Evolutionary conservation across 2,888 invertebrate species (phyloP).

Genomic region (Leucania comma): DNA sequence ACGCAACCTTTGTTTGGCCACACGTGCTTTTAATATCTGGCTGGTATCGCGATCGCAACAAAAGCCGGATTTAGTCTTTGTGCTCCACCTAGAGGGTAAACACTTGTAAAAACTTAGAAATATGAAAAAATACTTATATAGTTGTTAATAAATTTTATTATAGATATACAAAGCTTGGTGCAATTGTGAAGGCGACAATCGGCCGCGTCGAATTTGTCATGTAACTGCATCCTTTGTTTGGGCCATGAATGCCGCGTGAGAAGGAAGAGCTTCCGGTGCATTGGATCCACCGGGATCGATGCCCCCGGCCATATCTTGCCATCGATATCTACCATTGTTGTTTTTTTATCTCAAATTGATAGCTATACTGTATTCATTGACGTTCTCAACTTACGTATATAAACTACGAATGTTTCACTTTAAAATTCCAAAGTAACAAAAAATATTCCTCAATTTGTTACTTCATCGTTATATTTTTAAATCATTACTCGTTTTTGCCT

Average conservation of each 20-base stretch:
- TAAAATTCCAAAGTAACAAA: conserved; percentile 35
- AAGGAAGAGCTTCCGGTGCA: conserved; percentile 89
- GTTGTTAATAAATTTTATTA: conserved; percentile 88
- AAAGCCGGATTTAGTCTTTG: conserved; percentile 89
- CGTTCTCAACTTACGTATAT: conserved; percentile 71
- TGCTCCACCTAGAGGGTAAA: conserved; percentile 86
- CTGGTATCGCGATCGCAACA: conserved; percentile 80
- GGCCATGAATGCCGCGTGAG: conserved; percentile 82
- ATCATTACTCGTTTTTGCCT: conserved; percentile 28
- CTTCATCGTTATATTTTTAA: conserved; percentile 33
- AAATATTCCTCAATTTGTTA: conserved; percentile 20
- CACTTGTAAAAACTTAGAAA: conserved; percentile 83
- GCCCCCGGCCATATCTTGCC: conserved; percentile 86
- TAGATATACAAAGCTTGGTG: conserved; percentile 79
- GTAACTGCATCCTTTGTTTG: conserved; percentile 83
- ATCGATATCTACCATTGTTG: conserved; percentile 81
- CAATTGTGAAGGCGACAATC: conserved; percentile 82
- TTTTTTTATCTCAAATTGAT: conserved; percentile 78
- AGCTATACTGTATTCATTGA: conserved; percentile 73
- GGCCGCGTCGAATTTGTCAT: conserved; percentile 89
- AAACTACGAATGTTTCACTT: conserved; percentile 41
- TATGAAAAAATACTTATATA: conserved; percentile 64
- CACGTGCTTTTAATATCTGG: conserved; percentile 90
- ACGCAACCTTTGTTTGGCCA: conserved; percentile 91
- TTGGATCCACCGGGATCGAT: conserved; percentile 75